Conservation (phyloP, 2,888 invertebrate genomes). For the Chymomyza caudatula region DNA sequence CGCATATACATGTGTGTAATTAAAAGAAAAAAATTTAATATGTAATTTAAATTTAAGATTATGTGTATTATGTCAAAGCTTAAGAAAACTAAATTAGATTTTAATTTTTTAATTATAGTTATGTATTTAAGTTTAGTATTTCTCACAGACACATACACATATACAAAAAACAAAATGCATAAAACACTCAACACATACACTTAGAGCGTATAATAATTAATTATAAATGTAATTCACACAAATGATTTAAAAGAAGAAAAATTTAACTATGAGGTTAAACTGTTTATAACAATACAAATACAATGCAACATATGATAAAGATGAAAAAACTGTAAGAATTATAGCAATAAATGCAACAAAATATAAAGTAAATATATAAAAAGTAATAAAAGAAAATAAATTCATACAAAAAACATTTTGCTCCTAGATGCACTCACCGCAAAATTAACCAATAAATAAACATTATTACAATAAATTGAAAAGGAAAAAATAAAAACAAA, state of each 20-base stretch:
- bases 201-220: constrained; percentile 36
- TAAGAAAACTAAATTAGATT: not conserved
- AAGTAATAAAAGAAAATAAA: constrained; percentile 21
- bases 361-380: constrained; percentile 15
- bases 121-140: not conserved
- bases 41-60: constrained; percentile 1
- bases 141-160: not conserved
- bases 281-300: constrained; percentile 62
- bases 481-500: constrained; percentile 16
- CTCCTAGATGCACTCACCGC: constrained; percentile 76
- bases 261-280: constrained; percentile 41
- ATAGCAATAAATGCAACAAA: constrained; percentile 29
- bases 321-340: constrained; percentile 15
- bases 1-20: constrained; percentile 11
- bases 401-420: constrained; percentile 67
- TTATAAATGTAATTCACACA: constrained; percentile 46
- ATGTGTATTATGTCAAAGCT: not conserved
- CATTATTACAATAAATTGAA: constrained; percentile 66
- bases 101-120: not conserved
- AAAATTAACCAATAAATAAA: constrained; percentile 74
- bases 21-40: not conserved
- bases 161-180: constrained; percentile 10
- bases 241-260: constrained; percentile 53
- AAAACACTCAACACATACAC: constrained; percentile 31
- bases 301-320: constrained; percentile 50